Evolutionary conservation across 2,888 invertebrate species (phyloP).

Genomic region (Pseudeuparius sepicola): DNA sequence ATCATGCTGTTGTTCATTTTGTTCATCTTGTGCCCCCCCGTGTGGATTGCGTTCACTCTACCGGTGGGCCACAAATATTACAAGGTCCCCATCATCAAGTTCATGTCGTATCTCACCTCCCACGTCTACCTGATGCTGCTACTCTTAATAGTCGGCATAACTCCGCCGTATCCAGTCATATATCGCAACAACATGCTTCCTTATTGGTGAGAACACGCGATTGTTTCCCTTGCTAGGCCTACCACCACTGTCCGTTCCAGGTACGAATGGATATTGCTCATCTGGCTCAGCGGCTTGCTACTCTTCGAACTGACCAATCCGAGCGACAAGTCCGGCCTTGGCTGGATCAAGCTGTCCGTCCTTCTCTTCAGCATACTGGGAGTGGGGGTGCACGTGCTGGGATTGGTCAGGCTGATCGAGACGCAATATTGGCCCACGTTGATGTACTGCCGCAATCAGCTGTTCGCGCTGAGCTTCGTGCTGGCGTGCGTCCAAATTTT

Average conservation of each 20-base stretch:
- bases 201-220: slow-evolving; percentile 13
- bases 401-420: slow-evolving; percentile 52
- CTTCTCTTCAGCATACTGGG: slow-evolving; percentile 82
- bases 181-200: slow-evolving; percentile 37
- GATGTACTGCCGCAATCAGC: slow-evolving; percentile 92
- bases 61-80: slow-evolving; percentile 92
- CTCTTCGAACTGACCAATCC: slow-evolving; percentile 96
- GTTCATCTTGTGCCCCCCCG: slow-evolving; percentile 88
- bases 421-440: slow-evolving; percentile 71
- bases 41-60: slow-evolving; percentile 92
- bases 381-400: slow-evolving; percentile 79
- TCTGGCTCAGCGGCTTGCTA: slow-evolving; percentile 90
- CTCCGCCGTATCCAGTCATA: slow-evolving; percentile 76
- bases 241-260: slow-evolving; percentile 44
- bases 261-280: slow-evolving; percentile 92
- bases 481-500: slow-evolving; percentile 95
- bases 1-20: slow-evolving; percentile 86
- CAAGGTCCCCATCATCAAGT: slow-evolving; percentile 98
- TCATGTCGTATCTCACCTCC: slow-evolving; percentile 98
- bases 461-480: slow-evolving; percentile 90
- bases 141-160: slow-evolving; percentile 80
- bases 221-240: background rate
- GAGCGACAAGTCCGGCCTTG: slow-evolving; percentile 93
- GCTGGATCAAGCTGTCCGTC: slow-evolving; percentile 85
- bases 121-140: slow-evolving; percentile 96